A percentile compares a stretch with the other conserved stretches of the same genome.
Conservation (phyloP, 1,140 invertebrate genomes). For the Polyergus mexicanus region DNA sequence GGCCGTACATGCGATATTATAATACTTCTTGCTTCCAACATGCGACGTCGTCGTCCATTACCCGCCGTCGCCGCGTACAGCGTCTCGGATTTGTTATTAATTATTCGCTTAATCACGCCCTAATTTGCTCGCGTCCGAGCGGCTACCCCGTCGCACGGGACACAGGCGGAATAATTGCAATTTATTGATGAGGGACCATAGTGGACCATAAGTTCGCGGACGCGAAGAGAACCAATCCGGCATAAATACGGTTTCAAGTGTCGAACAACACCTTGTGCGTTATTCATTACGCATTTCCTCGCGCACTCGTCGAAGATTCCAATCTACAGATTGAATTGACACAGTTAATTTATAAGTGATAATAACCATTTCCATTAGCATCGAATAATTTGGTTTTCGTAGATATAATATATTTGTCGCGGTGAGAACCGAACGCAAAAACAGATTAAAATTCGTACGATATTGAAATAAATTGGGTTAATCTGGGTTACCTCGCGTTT, state of each 20-base stretch:
- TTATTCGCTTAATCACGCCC: constrained; percentile 62
- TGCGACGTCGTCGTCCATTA: constrained; percentile 42
- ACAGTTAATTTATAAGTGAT: background rate
- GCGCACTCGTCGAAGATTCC: background rate
- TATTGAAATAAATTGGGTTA: constrained; percentile 56
- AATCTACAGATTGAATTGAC: background rate
- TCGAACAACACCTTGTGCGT: background rate
- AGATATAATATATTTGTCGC: constrained; percentile 7
- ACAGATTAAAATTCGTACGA: constrained; percentile 41
- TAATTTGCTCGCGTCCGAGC: constrained; percentile 48
- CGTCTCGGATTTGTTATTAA: constrained; percentile 53
- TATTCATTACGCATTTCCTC: background rate
- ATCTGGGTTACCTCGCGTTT: constrained; percentile 48
- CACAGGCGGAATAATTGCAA: constrained; percentile 35
- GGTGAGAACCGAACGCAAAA: constrained; percentile 1
- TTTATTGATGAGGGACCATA: constrained; percentile 40
- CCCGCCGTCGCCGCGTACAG: background rate
- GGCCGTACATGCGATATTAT: constrained; percentile 56
- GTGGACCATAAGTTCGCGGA: background rate
- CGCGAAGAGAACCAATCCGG: constrained; percentile 4
- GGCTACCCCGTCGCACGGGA: constrained; percentile 9
- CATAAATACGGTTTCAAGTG: background rate
- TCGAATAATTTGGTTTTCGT: background rate
- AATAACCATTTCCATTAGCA: background rate
- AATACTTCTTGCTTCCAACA: constrained; percentile 45